A percentile compares a stretch with the other conserved stretches of the same genome.
phyloP scores from a whole-genome alignment of 2,113 vertebrate species.

The Heliornis fulica region DNA sequence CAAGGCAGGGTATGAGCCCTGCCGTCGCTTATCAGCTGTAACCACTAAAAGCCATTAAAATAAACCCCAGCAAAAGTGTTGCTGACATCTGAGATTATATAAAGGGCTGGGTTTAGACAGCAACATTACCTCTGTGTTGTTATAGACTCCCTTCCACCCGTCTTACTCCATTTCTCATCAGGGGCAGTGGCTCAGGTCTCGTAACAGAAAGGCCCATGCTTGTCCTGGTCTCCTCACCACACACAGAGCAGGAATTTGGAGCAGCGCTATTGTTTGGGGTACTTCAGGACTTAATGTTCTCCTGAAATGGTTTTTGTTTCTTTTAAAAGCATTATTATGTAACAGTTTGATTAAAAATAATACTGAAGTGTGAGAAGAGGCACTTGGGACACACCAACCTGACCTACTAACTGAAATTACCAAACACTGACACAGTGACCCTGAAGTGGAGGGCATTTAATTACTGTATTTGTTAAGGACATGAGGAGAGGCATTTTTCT shows the following conservation, averaged over 20 bases:
- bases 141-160: conserved; percentile 15
- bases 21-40: rapidly evolving
- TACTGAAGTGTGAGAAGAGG: neutral
- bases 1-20: neutral
- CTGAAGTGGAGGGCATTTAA: neutral
- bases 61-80: neutral
- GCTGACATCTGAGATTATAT: neutral
- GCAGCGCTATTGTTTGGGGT: neutral
- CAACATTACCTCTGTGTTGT: neutral
- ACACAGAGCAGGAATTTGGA: conserved; percentile 31
- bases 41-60: neutral
- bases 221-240: conserved; percentile 10
- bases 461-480: neutral
- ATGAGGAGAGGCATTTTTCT: neutral
- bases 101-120: neutral
- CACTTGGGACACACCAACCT: neutral
- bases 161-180: conserved; percentile 9
- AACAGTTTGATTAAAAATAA: conserved; percentile 20
- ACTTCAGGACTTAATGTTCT: neutral
- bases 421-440: neutral
- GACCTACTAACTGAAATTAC: neutral
- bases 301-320: conserved; percentile 1
- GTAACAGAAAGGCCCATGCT: neutral
- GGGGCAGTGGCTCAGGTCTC: neutral
- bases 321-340: conserved; percentile 24